Base-by-base conservation (phyloP, 2,888 invertebrate genomes). In the Hirtodrosophila trivittata region DNA sequence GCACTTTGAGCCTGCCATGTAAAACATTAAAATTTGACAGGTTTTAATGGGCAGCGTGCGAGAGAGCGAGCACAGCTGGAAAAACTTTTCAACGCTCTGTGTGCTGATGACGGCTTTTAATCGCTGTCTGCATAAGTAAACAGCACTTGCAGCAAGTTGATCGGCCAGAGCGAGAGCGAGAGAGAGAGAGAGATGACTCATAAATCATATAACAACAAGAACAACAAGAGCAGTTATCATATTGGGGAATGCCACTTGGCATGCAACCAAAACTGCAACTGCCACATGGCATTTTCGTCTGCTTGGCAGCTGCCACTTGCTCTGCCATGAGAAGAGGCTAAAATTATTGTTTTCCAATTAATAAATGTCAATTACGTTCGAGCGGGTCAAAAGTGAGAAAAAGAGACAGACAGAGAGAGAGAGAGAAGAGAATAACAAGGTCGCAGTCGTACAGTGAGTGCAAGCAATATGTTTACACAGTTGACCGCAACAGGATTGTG, bases 311-410 rank as follows among this genome's bases (percentile, higher is more conserved):
- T 81, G 82, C 70, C 75, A 81, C 41, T 69, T 62, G 14, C 1
- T 12, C 12, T 12, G 32, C 9, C 4, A 14, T 21, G 32, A n/a
- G 33, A 8, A 18, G 13, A 7, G 3, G 10, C 26, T 39, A 35
- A 52, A 84, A 84, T 84, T 84, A 84, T 84, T 84, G 86, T 84
- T 84, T 86, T 81, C 86, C 86, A 84, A 84, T 84, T 84, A 84
- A 84, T 84, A 84, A 86, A 84, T 78, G 83, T 84, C 83, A 84
- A 86, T 84, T 81, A 76, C 72, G 77, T 63, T 66, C 57, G 68
- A 62, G 58, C 55, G 35, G 70, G 75, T 65, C 72, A 65, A 51
- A 46, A 50, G 21, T n/a, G 8, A n/a, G 14, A 38, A 5, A 55
- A 64, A 65, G 58, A 57, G 26, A 14, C 5, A 21, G 10, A 13